These are phyloP conservation scores for Papilio polytes DNA, from an alignment of 1,140 invertebrate species.

Conservation along the genomic window DNA sequence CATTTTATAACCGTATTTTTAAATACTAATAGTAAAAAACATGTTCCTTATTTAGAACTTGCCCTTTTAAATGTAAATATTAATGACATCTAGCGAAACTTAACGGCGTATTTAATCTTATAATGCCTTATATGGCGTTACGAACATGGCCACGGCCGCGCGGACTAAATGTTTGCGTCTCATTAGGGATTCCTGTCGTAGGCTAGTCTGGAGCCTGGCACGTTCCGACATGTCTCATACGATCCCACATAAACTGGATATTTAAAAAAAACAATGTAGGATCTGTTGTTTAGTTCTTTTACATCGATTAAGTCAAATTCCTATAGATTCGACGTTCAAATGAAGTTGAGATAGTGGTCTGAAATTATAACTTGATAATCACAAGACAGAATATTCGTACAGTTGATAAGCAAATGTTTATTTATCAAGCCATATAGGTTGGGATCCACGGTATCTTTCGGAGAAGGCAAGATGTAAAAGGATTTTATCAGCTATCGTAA, in stretches of 20 bases:
- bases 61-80: slow-evolving; percentile 11
- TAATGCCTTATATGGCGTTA: slow-evolving; percentile 17
- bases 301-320: neutral
- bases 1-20: neutral
- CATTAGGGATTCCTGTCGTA: slow-evolving; percentile 39
- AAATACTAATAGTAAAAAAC: slow-evolving; percentile 7
- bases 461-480: neutral
- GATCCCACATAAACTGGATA: slow-evolving; percentile 16
- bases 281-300: neutral
- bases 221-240: slow-evolving; percentile 32
- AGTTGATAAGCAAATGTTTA: no score
- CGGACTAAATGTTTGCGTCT: slow-evolving; percentile 28
- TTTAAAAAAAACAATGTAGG: neutral
- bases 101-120: slow-evolving; percentile 24
- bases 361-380: neutral
- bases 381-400: neutral
- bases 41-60: neutral
- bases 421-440: neutral
- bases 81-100: slow-evolving; percentile 17
- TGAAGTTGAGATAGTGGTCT: neutral
- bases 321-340: neutral
- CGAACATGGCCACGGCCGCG: slow-evolving; percentile 25
- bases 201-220: slow-evolving; percentile 28
- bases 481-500: neutral
- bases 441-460: neutral